These are phyloP conservation scores for Rutpela maculata DNA, from an alignment of 2,888 invertebrate genomes.

Conservation along the genomic window DNA sequence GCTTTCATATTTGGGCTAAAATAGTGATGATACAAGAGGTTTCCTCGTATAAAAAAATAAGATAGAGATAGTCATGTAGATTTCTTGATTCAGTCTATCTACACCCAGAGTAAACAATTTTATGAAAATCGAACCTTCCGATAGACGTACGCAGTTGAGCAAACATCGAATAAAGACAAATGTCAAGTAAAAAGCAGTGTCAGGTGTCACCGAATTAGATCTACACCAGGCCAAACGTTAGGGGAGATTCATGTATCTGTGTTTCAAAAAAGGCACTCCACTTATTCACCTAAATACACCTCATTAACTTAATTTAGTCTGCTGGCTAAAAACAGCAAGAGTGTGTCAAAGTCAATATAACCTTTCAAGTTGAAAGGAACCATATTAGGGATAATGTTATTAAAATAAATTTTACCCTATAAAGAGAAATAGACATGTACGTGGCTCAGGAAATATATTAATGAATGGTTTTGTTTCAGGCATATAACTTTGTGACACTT, in stretches of 20 bases:
- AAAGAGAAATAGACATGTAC: neutral
- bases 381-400: slow-evolving; percentile 44
- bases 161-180: slow-evolving; percentile 66
- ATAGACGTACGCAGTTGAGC: slow-evolving; percentile 13
- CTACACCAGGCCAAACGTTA: slow-evolving; percentile 67
- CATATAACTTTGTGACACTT: neutral
- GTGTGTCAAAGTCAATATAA: slow-evolving; percentile 63
- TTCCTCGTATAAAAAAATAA: no score
- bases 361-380: slow-evolving; percentile 58
- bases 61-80: no score
- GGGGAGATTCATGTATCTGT: slow-evolving; percentile 68
- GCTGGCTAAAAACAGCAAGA: slow-evolving; percentile 51
- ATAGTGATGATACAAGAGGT: no score
- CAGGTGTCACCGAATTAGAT: slow-evolving; percentile 69
- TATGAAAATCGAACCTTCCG: neutral
- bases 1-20: no score
- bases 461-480: neutral
- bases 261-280: slow-evolving; percentile 68
- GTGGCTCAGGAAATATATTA: neutral
- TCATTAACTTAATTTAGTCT: slow-evolving; percentile 65
- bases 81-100: no score
- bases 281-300: slow-evolving; percentile 70
- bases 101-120: neutral
- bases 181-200: slow-evolving; percentile 70
- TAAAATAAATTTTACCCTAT: slow-evolving; percentile 14